Conservation (phyloP, 1,140 invertebrate species). For the Helicoverpa armigera region DNA sequence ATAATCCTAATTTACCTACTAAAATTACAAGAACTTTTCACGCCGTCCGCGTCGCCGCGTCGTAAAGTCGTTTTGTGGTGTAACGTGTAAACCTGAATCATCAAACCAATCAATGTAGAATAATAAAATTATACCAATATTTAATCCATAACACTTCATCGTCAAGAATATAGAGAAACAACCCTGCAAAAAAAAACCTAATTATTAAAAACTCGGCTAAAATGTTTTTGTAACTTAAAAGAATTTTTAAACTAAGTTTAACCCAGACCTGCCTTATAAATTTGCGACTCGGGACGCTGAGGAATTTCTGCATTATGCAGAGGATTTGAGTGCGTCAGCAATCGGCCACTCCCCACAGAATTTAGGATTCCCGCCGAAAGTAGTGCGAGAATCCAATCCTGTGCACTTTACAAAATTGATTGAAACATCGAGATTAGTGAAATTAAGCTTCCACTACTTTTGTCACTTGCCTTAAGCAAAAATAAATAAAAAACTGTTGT, state of each 20-base stretch:
- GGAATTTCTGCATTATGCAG: conserved; percentile 27
- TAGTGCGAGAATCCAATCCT: background rate
- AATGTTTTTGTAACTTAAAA: background rate
- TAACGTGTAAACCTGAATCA: too few relatives aligned
- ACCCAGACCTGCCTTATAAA: conserved; percentile 14
- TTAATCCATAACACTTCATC: too few relatives aligned
- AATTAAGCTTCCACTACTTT: background rate
- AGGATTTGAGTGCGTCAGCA: conserved; percentile 28
- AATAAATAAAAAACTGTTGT: too few relatives aligned
- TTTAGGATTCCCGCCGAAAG: conserved; percentile 13
- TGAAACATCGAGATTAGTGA: background rate
- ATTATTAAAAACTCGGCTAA: background rate
- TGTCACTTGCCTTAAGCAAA: too few relatives aligned
- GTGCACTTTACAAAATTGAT: background rate
- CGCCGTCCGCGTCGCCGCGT: too few relatives aligned
- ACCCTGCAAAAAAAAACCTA: too few relatives aligned
- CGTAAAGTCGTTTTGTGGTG: too few relatives aligned
- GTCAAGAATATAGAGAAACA: too few relatives aligned
- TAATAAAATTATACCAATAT: too few relatives aligned
- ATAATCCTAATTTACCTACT: too few relatives aligned
- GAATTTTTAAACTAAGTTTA: conserved; percentile 8
- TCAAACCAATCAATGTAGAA: too few relatives aligned
- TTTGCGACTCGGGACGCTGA: conserved; percentile 4
- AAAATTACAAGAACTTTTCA: too few relatives aligned
- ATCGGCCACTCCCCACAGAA: background rate